Percentiles rank a stretch among this genome's conserved stretches.
phyloP scores from a whole-genome alignment of 2,797 vertebrate species.

The Cirrhinus mrigala region DNA sequence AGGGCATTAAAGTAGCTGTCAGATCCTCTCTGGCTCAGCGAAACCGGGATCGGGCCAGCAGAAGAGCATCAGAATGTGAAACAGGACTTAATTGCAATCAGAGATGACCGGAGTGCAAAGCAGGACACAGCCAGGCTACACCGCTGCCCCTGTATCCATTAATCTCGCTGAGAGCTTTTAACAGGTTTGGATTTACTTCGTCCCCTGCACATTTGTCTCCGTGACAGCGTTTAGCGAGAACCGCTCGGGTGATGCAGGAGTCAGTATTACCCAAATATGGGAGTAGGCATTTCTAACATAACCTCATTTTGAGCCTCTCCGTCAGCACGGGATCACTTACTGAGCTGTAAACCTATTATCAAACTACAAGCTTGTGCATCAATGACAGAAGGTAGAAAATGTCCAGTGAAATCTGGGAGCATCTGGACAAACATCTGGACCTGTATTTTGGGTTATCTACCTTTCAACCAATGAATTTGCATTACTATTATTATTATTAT shows the following conservation, averaged over 20 bases:
- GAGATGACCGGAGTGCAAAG: constrained; percentile 60
- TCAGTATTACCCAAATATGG: constrained; percentile 2
- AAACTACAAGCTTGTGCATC: constrained; percentile 1
- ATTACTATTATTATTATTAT: neutral
- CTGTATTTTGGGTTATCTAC: neutral
- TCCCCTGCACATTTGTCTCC: constrained; percentile 66
- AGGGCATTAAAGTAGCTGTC: constrained; percentile 74
- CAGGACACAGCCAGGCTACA: constrained; percentile 65
- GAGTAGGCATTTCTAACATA: neutral
- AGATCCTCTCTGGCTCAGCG: constrained; percentile 76
- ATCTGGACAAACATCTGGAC: constrained; percentile 6
- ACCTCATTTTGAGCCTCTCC: constrained; percentile 14
- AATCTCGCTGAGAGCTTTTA: constrained; percentile 63
- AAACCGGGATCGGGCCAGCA: constrained; percentile 51
- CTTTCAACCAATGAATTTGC: neutral
- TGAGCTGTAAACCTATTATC: neutral
- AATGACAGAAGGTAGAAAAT: neutral
- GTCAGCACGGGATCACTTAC: neutral
- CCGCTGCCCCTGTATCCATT: constrained; percentile 59
- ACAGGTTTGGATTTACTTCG: constrained; percentile 57
- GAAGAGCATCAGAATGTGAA: constrained; percentile 70
- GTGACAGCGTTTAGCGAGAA: constrained; percentile 66
- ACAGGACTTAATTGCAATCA: constrained; percentile 78
- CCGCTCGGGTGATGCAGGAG: constrained; percentile 22
- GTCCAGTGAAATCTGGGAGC: neutral